A percentile compares a stretch with the other conserved stretches of the same genome.
Evolutionary conservation across 2,113 vertebrate genomes (phyloP).

Genomic region (Rhombomys opimus): DNA sequence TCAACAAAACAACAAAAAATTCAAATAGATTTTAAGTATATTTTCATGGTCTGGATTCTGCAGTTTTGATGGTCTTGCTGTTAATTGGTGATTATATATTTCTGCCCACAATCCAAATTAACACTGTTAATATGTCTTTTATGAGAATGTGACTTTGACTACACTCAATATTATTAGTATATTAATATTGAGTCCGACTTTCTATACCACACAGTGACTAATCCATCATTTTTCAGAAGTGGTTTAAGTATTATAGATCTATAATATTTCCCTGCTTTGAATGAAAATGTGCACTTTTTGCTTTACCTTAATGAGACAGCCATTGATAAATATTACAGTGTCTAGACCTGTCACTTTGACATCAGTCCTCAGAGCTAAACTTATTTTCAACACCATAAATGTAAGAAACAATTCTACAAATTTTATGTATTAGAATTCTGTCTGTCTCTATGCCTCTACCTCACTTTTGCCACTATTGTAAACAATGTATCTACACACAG

Average conservation of each 20-base stretch:
- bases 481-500: neutral
- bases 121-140: conserved; percentile 25
- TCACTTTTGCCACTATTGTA: neutral
- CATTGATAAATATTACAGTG: conserved; percentile 37
- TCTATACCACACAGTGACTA: conserved; percentile 36
- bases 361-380: conserved; percentile 43
- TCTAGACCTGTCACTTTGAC: conserved; percentile 40
- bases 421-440: neutral
- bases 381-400: conserved; percentile 54
- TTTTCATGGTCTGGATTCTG: neutral
- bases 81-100: conserved; percentile 27
- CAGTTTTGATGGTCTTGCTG: neutral
- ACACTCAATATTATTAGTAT: conserved; percentile 58
- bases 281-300: conserved; percentile 45
- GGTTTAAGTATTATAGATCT: conserved; percentile 57
- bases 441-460: neutral
- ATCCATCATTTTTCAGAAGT: conserved; percentile 62
- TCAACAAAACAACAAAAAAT: neutral
- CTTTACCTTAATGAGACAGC: conserved; percentile 15
- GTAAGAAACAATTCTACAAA: conserved; percentile 37
- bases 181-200: conserved; percentile 61
- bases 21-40: neutral
- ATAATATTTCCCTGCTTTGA: conserved; percentile 32
- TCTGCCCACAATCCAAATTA: conserved; percentile 55
- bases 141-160: conserved; percentile 49